Percentiles rank a stretch among this genome's conserved stretches.
These are phyloP conservation scores for Coelopa frigida DNA, from an alignment of 1,140 invertebrate species.

Conservation along the genomic window DNA sequence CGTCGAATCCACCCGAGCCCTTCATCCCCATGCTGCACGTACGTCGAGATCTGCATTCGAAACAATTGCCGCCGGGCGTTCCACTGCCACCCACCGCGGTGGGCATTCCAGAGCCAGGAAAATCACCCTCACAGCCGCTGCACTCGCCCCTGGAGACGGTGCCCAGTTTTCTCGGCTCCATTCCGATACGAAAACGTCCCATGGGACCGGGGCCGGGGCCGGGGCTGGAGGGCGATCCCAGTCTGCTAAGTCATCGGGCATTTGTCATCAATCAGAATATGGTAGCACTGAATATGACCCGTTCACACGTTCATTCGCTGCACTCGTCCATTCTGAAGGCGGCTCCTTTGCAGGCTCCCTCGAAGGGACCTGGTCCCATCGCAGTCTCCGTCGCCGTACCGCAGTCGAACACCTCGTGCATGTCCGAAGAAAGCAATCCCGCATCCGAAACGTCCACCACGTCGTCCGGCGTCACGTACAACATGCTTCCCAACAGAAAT, in stretches of 20 bases:
- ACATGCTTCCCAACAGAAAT: too few relatives aligned
- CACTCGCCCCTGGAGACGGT: conserved; percentile 46
- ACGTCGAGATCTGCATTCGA: conserved; percentile 59
- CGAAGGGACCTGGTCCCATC: not conserved
- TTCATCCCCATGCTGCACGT: conserved; percentile 61
- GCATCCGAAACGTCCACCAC: too few relatives aligned
- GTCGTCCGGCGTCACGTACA: too few relatives aligned
- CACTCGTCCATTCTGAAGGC: not conserved
- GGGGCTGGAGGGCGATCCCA: conserved; percentile 1
- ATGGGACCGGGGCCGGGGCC: conserved; percentile 41
- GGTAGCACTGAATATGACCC: conserved; percentile 14
- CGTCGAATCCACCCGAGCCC: conserved; percentile 30
- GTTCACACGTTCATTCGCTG: conserved; percentile 8
- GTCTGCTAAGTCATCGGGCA: conserved; percentile 16
- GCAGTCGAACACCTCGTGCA: not conserved
- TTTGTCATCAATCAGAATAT: conserved; percentile 11
- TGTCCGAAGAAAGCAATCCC: not conserved
- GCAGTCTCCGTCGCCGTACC: not conserved
- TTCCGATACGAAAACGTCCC: conserved; percentile 49
- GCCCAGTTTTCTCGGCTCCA: conserved; percentile 54
- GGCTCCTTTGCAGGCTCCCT: not conserved
- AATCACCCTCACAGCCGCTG: conserved; percentile 24
- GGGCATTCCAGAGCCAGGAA: conserved; percentile 19
- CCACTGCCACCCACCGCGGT: conserved; percentile 39
- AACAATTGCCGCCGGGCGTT: conserved; percentile 36